Evolutionary conservation across 1,140 invertebrate species (phyloP), one percentile per base, ranked within the genome.

Genomic region (Drosophila arawakana): DNA sequence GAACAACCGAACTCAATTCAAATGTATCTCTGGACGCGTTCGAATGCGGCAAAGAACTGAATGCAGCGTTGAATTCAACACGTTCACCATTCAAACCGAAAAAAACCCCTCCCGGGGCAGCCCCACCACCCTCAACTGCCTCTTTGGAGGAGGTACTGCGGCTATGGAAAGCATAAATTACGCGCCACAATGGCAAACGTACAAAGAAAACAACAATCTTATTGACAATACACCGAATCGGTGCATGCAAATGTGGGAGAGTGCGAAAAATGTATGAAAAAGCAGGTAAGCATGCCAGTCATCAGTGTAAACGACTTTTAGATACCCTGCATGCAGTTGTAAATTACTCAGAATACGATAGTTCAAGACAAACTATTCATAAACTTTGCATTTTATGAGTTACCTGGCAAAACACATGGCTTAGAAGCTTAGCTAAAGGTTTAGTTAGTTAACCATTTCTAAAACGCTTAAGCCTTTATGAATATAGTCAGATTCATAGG

Each of bases 191-290:
- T 63, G 66, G 62, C 58, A n/a, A 39, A 57, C 35, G 54, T 41
- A 35, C 54, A 57, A 57, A 39, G 37, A 57, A 39, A 57, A 57
- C 54, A 57, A 57, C 52, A 67, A 68, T 60, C 30, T 50, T 79
- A 85, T 85, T 82, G 76, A 79, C 82, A 85, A 80, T 80, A 59
- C 57, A 60, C 54, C 65, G 83, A 80, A 76, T 80, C 72, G 63
- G 54, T 37, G 69, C 78, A 86, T 88, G 80, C 83, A 88, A 88
- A 86, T 84, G 76, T 71, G 60, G 58, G 57, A 70, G 81, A 81
- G 72, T 73, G 65, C 68, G 62, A 66, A 88, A 63, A 82, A 79
- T 49, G 59, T 44, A 69, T 15, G 59, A 67, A 30, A 58, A 63
- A 81, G 82, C 54, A 73, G 47, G 55, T 81, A 41, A 78, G 61